These are phyloP conservation scores for Osmerus mordax DNA, from an alignment of 2,113 vertebrate genomes.

Conservation along the genomic window DNA sequence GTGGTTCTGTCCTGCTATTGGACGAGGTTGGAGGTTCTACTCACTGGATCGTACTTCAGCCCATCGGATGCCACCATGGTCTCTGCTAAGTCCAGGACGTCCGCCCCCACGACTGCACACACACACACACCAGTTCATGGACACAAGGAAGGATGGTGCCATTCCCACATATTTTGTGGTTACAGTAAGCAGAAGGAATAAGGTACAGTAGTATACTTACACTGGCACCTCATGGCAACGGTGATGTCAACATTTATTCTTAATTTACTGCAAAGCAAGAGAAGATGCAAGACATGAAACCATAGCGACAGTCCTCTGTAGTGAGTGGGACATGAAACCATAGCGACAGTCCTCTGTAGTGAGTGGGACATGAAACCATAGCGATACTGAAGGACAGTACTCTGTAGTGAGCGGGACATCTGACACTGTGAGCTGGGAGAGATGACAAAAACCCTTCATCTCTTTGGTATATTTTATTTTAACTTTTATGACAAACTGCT, in stretches of 20 bases:
- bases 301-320: background rate
- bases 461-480: too few species aligned
- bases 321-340: too few species aligned
- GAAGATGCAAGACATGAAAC: slow-evolving; percentile 31
- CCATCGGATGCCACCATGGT: slow-evolving; percentile 95
- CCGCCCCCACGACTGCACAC: slow-evolving; percentile 88
- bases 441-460: too few species aligned
- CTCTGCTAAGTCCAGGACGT: slow-evolving; percentile 95
- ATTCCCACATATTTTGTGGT: too few species aligned
- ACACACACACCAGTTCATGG: slow-evolving; percentile 1
- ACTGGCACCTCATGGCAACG: slow-evolving; percentile 96
- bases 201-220: slow-evolving; percentile 78
- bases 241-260: slow-evolving; percentile 97
- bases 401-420: too few species aligned
- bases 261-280: slow-evolving; percentile 82
- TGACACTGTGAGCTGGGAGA: too few species aligned
- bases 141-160: background rate
- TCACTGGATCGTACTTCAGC: slow-evolving; percentile 91
- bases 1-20: background rate
- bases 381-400: too few species aligned
- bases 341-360: too few species aligned
- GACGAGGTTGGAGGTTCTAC: slow-evolving; percentile 41
- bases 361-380: too few species aligned
- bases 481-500: background rate
- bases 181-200: background rate